Evolutionary conservation across 1,140 invertebrate genomes (phyloP).

Genomic region (Eumeta japonica): DNA sequence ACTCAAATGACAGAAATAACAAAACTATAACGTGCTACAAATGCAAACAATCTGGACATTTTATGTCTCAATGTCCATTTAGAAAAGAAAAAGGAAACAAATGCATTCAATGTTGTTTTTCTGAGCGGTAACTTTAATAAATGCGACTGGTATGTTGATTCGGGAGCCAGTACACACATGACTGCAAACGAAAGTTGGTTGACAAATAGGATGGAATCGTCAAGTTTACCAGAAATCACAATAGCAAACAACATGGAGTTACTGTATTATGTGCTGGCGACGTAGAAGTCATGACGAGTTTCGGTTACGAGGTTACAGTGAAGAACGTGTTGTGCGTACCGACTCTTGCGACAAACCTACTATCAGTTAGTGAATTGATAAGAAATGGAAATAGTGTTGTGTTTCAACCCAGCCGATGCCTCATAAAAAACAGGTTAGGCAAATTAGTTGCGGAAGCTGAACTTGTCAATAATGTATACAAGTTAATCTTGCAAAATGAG

Average conservation of each 20-base stretch:
- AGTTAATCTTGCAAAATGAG: conserved; percentile 1
- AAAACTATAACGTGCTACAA: conserved; percentile 14
- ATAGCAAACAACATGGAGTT: conserved; percentile 18
- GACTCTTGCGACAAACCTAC: conserved; percentile 16
- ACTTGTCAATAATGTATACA: conserved; percentile 10
- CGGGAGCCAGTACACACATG: conserved; percentile 16
- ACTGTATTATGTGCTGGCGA: conserved; percentile 18
- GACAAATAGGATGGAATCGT: conserved; percentile 2
- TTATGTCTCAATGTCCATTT: conserved; percentile 11
- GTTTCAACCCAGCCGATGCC: conserved; percentile 2
- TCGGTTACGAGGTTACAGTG: conserved; percentile 10
- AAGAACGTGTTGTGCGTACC: conserved; percentile 18
- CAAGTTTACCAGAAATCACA: conserved; percentile 15
- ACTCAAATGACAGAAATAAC: conserved; percentile 4
- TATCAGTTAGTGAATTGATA: conserved; percentile 25
- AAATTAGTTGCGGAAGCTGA: conserved; percentile 10
- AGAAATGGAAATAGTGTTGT: conserved; percentile 17
- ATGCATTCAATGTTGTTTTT: too few species aligned
- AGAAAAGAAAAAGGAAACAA: conserved; percentile 9
- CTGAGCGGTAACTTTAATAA: conserved; percentile 7
- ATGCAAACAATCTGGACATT: conserved; percentile 10
- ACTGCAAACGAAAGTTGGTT: conserved; percentile 12
- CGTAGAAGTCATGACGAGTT: conserved; percentile 13
- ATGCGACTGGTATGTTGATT: conserved; percentile 18
- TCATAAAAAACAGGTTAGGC: conserved; percentile 7